A percentile compares a stretch with the other conserved stretches of the same genome.
Conservation (phyloP, 2,797 vertebrate species). For the Smutsia temminckii region DNA sequence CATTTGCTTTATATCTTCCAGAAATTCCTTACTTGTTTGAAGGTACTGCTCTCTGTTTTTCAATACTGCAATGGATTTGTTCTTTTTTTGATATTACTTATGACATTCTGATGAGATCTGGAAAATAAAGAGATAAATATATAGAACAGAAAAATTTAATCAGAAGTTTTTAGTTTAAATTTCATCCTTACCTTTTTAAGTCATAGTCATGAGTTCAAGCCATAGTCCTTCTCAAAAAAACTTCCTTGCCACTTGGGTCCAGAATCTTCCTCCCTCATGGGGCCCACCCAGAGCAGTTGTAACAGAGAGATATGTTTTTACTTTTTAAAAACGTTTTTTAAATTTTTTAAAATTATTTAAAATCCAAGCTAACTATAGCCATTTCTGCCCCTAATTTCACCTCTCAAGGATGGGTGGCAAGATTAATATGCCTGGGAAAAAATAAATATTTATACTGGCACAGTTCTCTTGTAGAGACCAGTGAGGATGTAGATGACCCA, state of each 20-base stretch:
- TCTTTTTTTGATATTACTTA: conserved; percentile 12
- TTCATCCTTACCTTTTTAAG: not conserved
- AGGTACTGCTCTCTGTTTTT: not conserved
- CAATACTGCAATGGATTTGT: not conserved
- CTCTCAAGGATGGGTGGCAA: not conserved
- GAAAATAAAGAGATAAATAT: not conserved
- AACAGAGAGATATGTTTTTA: not conserved
- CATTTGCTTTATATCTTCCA: not conserved
- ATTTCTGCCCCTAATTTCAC: not conserved
- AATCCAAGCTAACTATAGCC: not conserved
- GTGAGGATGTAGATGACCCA: not conserved
- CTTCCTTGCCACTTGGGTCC: not conserved
- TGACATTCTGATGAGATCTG: not conserved
- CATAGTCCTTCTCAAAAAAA: not conserved
- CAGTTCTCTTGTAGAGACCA: not conserved
- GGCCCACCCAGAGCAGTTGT: not conserved
- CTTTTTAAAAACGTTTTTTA: not conserved
- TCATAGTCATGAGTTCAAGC: not conserved
- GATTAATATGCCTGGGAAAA: not conserved
- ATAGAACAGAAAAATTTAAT: not conserved
- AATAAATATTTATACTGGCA: not conserved
- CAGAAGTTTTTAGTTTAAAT: conserved; percentile 9
- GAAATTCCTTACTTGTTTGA: not conserved
- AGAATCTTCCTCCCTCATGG: not conserved
- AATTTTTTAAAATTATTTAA: not conserved